Evolutionary conservation across 53 echinoderm and acorn worm genomes (phyloP).

Genomic region (Holothuria scabra): DNA sequence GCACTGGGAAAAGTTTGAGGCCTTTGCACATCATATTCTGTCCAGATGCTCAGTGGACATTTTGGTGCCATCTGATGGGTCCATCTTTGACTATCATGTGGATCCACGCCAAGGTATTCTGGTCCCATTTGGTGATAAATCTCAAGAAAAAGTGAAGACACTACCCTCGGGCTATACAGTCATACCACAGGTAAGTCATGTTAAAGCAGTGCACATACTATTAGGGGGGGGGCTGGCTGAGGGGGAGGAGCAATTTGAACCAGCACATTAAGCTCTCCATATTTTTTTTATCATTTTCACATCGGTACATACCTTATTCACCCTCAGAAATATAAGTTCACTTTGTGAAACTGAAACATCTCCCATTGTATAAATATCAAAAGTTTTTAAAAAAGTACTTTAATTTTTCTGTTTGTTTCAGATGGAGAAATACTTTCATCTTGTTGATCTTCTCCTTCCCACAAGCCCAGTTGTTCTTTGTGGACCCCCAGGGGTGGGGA

Average conservation of each 20-base stretch:
- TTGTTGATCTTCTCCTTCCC: constrained; percentile 76
- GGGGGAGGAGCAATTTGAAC: too few species aligned
- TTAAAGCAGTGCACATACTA: too few species aligned
- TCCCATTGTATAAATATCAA: too few species aligned
- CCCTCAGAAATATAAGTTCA: too few species aligned
- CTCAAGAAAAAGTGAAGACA: constrained; percentile 79
- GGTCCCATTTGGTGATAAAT: constrained; percentile 68
- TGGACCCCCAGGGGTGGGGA: constrained; percentile 92
- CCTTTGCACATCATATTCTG: constrained; percentile 77
- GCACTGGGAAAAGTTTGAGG: constrained; percentile 70
- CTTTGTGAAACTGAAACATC: too few species aligned
- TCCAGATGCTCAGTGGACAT: constrained; percentile 73
- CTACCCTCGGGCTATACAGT: constrained; percentile 83
- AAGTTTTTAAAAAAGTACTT: too few species aligned
- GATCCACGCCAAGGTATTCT: constrained; percentile 78
- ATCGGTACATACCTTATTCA: too few species aligned
- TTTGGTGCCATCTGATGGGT: constrained; percentile 75
- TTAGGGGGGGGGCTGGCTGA: background rate
- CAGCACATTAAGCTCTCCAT: too few species aligned
- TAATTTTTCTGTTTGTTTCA: constrained; percentile 23
- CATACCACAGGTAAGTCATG: constrained; percentile 81
- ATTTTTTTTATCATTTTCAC: too few species aligned
- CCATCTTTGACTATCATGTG: constrained; percentile 78
- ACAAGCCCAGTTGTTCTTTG: constrained; percentile 79
- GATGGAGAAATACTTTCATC: constrained; percentile 82